A percentile compares a stretch with the other conserved stretches of the same genome.
Evolutionary conservation across 2,888 invertebrate genomes (phyloP).

Genomic region (Drosophila kambysellisi): DNA sequence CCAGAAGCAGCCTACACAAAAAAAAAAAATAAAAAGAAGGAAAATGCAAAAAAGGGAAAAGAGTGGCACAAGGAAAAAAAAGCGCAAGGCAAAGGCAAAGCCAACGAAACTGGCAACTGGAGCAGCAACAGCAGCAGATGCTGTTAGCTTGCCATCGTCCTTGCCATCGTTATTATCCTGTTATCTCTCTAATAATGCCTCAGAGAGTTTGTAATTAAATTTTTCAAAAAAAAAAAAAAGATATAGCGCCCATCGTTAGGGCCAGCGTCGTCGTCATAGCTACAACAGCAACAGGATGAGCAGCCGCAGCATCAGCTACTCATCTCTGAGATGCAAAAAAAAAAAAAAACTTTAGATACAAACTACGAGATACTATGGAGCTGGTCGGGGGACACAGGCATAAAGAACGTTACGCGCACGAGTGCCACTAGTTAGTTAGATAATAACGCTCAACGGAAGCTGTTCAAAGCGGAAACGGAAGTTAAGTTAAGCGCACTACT

Average conservation of each 20-base stretch:
- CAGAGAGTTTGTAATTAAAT: constrained; percentile 82
- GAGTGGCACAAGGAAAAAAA: constrained; percentile 32
- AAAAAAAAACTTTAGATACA: constrained; percentile 40
- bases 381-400: constrained; percentile 21
- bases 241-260: constrained; percentile 54
- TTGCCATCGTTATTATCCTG: constrained; percentile 81
- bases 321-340: constrained; percentile 44
- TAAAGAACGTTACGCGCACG: constrained; percentile 79
- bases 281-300: constrained; percentile 27
- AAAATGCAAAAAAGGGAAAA: constrained; percentile 20
- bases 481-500: constrained; percentile 81
- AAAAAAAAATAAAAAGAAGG: constrained; percentile 14
- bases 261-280: constrained; percentile 24
- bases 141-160: constrained; percentile 68
- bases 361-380: constrained; percentile 32
- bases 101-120: constrained; percentile 47
- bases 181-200: constrained; percentile 82
- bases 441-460: constrained; percentile 80
- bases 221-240: constrained; percentile 68
- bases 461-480: constrained; percentile 79
- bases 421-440: constrained; percentile 81
- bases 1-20: constrained; percentile 48
- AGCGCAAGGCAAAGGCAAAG: constrained; percentile 43
- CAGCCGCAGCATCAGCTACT: constrained; percentile 34
- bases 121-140: constrained; percentile 50